phyloP scores from a whole-genome alignment of 2,797 vertebrate genomes.

The Crenichthys baileyi region DNA sequence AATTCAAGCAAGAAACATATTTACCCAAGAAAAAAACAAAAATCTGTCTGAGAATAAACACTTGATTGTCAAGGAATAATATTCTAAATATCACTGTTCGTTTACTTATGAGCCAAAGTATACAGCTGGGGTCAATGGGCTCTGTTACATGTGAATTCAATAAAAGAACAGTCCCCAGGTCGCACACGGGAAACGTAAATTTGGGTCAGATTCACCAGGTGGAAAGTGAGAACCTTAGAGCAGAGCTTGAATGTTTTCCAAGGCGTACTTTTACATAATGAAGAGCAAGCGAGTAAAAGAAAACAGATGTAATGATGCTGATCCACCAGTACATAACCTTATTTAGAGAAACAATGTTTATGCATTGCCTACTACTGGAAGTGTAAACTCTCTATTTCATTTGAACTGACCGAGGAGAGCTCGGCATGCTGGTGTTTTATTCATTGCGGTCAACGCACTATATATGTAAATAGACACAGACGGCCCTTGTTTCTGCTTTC shows the following conservation, averaged over 20 bases:
- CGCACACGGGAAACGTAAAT: conserved; percentile 75
- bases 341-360: conserved; percentile 79
- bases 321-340: conserved; percentile 72
- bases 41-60: conserved; percentile 59
- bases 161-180: conserved; percentile 59
- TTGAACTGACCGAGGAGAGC: conserved; percentile 70
- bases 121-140: conserved; percentile 73
- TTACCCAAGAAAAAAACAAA: conserved; percentile 43
- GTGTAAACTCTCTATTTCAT: conserved; percentile 72
- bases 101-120: conserved; percentile 65
- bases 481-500: conserved; percentile 40
- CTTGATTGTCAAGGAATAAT: conserved; percentile 62
- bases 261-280: conserved; percentile 80
- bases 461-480: conserved; percentile 70
- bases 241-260: conserved; percentile 71
- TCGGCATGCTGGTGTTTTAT: conserved; percentile 65
- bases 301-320: conserved; percentile 79
- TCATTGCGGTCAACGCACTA: conserved; percentile 70
- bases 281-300: conserved; percentile 72
- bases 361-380: conserved; percentile 65
- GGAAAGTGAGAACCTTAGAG: conserved; percentile 80
- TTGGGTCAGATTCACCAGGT: conserved; percentile 82
- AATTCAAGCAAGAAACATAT: conserved; percentile 51
- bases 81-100: conserved; percentile 65
- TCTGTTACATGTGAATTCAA: conserved; percentile 80